Conservation (phyloP, 2,888 invertebrate species). For the Drosophila pseudotakahashii region DNA sequence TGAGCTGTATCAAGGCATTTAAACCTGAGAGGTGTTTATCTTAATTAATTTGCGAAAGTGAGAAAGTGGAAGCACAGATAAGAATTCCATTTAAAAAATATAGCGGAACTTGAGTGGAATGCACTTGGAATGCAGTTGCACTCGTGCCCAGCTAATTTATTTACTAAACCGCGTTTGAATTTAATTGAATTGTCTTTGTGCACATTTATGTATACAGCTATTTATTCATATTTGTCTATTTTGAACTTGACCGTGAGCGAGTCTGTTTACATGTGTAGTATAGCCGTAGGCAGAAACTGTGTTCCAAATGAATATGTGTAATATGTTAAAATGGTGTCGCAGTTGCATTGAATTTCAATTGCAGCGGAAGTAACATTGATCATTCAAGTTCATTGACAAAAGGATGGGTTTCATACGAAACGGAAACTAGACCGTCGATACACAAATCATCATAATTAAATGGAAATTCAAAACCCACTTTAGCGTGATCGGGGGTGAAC, state of each 20-base stretch:
- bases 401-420: constrained; percentile 25
- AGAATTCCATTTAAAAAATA: constrained; percentile 37
- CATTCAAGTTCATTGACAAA: constrained; percentile 27
- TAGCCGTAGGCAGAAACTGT: constrained; percentile 17
- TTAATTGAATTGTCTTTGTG: constrained; percentile 4
- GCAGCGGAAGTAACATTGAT: constrained; percentile 14
- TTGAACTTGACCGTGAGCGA: constrained; percentile 48
- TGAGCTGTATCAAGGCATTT: background rate
- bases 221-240: constrained; percentile 32
- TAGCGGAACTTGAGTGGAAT: constrained; percentile 15
- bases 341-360: constrained; percentile 32
- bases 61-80: constrained; percentile 14
- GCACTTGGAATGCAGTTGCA: constrained; percentile 24
- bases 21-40: background rate
- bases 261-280: constrained; percentile 25
- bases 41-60: constrained; percentile 17
- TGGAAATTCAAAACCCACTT: constrained; percentile 11
- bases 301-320: constrained; percentile 5
- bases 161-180: constrained; percentile 7
- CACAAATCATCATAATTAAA: background rate
- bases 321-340: constrained; percentile 12
- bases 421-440: constrained; percentile 16
- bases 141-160: constrained; percentile 10
- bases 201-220: constrained; percentile 3
- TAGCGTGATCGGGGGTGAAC: constrained; percentile 17